phyloP scores from a whole-genome alignment of 2,113 vertebrate species.

The Micronisus gabar region DNA sequence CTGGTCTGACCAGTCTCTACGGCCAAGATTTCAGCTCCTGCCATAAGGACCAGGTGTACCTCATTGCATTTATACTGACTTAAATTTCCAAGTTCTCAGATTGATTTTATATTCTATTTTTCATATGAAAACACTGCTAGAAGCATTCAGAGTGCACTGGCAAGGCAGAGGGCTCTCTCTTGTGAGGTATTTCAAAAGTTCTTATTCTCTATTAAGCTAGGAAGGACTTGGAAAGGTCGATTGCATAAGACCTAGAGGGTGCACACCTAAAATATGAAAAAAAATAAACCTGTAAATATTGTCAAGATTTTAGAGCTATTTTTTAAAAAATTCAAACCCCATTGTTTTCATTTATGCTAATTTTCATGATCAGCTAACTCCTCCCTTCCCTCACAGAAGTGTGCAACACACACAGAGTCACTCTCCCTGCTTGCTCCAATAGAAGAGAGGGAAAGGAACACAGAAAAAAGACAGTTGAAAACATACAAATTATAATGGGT shows the following conservation, averaged over 20 bases:
- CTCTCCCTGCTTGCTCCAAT: neutral
- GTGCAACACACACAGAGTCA: neutral
- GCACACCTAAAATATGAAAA: neutral
- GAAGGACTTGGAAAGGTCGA: neutral
- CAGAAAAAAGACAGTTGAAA: neutral
- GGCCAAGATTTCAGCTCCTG: neutral
- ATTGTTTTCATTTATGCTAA: neutral
- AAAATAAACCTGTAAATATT: neutral
- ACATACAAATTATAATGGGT: neutral
- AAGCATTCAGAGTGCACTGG: neutral
- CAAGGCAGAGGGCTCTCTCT: neutral
- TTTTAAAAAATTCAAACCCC: neutral
- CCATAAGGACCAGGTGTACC: neutral
- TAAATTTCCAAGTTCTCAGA: neutral
- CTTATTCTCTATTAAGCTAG: neutral
- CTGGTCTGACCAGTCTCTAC: neutral
- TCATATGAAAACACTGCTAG: neutral
- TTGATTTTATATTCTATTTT: neutral
- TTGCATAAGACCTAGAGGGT: neutral
- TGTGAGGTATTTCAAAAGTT: neutral
- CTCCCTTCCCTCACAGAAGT: neutral
- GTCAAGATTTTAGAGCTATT: neutral
- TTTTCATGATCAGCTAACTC: neutral
- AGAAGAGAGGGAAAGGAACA: neutral
- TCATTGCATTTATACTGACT: neutral